These are phyloP conservation scores for Balaenoptera acutorostrata DNA, from an alignment of 2,113 vertebrate species.

Conservation along the genomic window DNA sequence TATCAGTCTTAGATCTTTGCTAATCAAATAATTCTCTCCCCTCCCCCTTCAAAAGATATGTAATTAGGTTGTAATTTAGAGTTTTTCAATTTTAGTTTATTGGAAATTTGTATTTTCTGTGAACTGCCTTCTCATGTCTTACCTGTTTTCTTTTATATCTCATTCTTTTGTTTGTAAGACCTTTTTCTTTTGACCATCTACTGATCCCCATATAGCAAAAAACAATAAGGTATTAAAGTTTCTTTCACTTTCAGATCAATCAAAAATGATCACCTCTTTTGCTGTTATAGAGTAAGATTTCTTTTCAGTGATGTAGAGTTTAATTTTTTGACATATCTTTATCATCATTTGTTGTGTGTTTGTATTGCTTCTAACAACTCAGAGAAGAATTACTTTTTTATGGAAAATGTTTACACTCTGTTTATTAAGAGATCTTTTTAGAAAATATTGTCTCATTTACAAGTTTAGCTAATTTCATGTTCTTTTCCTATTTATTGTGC, in stretches of 20 bases:
- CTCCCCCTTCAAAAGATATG: background rate
- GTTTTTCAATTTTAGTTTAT: background rate
- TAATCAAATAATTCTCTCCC: background rate
- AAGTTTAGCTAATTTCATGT: background rate
- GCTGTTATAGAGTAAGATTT: background rate
- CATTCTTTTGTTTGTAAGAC: background rate
- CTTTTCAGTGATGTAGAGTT: background rate
- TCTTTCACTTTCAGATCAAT: background rate
- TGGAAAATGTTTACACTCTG: constrained; percentile 15
- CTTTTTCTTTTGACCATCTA: background rate
- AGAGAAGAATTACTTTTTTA: constrained; percentile 7
- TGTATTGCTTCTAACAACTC: background rate
- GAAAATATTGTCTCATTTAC: background rate
- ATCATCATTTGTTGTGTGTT: background rate
- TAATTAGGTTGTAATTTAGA: background rate
- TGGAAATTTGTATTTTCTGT: background rate
- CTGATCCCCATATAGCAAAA: background rate
- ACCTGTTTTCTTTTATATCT: background rate
- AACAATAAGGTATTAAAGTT: background rate
- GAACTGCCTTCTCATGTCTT: background rate
- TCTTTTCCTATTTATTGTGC: background rate
- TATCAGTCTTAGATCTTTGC: background rate
- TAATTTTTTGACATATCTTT: background rate
- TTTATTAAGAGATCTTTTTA: constrained; percentile 7
- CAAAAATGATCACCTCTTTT: background rate